phyloP scores from a whole-genome alignment of 2,888 invertebrate genomes.

The Elaeidobius kamerunicus region DNA sequence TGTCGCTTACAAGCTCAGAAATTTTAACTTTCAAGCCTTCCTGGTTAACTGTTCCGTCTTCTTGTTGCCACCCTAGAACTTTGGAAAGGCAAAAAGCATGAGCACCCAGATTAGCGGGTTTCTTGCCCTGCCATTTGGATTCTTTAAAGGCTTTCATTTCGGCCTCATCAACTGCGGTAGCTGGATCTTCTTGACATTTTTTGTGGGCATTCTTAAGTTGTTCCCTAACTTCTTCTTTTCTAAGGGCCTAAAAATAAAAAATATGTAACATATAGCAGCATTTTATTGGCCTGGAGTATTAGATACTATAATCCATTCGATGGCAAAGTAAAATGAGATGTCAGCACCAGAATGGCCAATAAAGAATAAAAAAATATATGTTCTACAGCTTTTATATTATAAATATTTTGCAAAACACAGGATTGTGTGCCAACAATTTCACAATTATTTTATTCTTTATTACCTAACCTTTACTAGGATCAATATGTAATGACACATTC shows the following conservation, averaged over 20 bases:
- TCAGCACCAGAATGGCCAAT: no score
- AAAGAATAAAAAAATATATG: no score
- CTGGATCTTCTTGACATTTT: conserved; percentile 25
- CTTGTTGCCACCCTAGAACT: conserved; percentile 16
- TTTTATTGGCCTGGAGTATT: no score
- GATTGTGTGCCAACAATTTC: no score
- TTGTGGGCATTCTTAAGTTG: conserved; percentile 21
- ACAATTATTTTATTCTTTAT: no score
- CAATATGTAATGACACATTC: no score
- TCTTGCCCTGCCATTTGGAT: conserved; percentile 7
- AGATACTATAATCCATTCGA: no score
- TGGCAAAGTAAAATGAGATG: no score
- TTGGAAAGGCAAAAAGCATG: conserved; percentile 21
- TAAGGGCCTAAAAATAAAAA: conserved; percentile 8
- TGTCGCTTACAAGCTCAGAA: not conserved
- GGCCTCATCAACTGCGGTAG: conserved; percentile 13
- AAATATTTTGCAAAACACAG: no score
- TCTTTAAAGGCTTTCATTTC: conserved; percentile 14
- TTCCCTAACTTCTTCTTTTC: conserved; percentile 13
- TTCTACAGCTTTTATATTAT: no score
- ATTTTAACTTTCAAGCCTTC: conserved; percentile 19
- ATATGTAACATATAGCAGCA: no score
- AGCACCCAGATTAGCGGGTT: conserved; percentile 12
- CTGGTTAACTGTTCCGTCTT: conserved; percentile 19
- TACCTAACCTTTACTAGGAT: no score